Base-by-base conservation (phyloP, 2,888 invertebrate genomes). In the Parnassius glacialis region DNA sequence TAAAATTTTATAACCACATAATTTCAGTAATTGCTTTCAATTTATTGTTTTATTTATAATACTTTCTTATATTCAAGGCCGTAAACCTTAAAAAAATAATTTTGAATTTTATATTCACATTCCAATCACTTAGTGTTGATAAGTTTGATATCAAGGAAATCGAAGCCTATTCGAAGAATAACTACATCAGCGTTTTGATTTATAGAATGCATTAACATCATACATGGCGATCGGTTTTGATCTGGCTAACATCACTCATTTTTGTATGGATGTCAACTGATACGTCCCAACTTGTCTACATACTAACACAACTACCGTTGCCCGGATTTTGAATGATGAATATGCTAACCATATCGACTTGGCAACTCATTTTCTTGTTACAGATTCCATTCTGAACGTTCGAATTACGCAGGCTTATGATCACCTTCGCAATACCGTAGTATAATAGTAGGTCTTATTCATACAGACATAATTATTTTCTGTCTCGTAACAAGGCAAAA, bases 401-500 rank as follows among this genome's bases (percentile, higher is more conserved):
- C 75, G 88, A 90, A 90, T 89, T 87, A 85, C 83, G 84, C 83
- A 83, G 85, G 78, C 83, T 83, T 83, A 75, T 72, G 79, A 81
- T 87, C 81, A 85, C 87, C 88, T 90, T 87, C 86, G 87, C 86
- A 88, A 88, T 82, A 81, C 69, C 76, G 72, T 70, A 74, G 73
- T 72, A 80, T 88, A 88, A 87, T 90, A 80, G 85, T 84, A 89
- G 89, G 89, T 84, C 83, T 87, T 85, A 87, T 84, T 85, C 85
- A 82, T 84, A 81, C 85, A 77, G 72, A 83, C 83, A 86, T 88
- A 89, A 91, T 91, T 91, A 90, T 88, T 90, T 90, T 90, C 88
- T 88, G 91, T 91, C 91, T 88, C 72, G 85, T 85, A 90, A 85
- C 90, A 90, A 90, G 89, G 90, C 90, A 83, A 90, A 90, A 89